Evolutionary conservation across 1,140 invertebrate species (phyloP), one percentile per base, ranked within the genome.

Genomic region (Caenorhabditis tropicalis): DNA sequence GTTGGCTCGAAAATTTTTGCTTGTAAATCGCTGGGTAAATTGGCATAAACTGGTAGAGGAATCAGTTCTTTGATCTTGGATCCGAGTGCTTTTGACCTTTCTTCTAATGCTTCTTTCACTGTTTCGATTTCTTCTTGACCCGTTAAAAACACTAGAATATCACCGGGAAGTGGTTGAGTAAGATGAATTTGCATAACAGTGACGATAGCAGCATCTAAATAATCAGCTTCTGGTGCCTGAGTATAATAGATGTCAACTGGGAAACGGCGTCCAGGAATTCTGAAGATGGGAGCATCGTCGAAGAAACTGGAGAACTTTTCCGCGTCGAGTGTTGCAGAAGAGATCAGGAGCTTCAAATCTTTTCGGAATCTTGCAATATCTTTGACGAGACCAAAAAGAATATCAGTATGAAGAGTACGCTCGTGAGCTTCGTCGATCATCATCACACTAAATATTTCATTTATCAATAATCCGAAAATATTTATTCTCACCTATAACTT

Each of bases 351-450:
- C 92, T 99, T 99, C 21, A 99, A 93, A 91, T 99, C 96, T 39
- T 70, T 81, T 56, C 97, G 93, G 93, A 98, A 99, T 82, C 96
- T 93, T 1, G 96, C 94, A 86, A 99, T 98, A 92, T 99, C 98
- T 93, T 99, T 99, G 0, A 99, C 96, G 51, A 99, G 93, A 27
- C 98, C 98, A 93, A 99, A 99, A 43, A 99, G 92, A 90, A 99
- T 96, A 92, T 99, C 98, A 5, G 98, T 99, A 88, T 99, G 97
- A 7, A 99, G 93, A 0, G 98, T 99, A 58, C 98, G 92, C 91
- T 99, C 98, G 92, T 99, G 98, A 88, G 98, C 98, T 93, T 99
- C 98, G 91, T 99, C 98, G 91, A 99, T 98, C 85, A 99, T 99
- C 94, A 99, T 96, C 0, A 98, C 97, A 93, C 95, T 97, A 87